Evolutionary conservation across 2,888 invertebrate species (phyloP).

Genomic region (Drosophila prolongata): DNA sequence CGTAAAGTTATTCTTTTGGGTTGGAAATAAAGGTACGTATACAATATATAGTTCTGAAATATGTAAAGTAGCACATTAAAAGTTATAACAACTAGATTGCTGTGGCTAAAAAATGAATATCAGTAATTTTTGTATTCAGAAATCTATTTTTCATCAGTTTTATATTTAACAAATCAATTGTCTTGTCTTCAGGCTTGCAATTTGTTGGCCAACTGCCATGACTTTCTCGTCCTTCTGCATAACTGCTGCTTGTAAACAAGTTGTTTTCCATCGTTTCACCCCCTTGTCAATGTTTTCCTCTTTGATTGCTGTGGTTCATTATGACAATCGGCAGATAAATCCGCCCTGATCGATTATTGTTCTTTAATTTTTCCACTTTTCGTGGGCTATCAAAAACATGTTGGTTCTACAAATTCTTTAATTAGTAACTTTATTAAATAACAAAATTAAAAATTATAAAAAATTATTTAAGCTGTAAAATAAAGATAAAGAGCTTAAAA

Average conservation of each 20-base stretch:
- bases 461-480: too few relatives aligned
- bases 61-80: too few relatives aligned
- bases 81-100: too few relatives aligned
- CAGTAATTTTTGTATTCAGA: not conserved
- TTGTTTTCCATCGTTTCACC: not conserved
- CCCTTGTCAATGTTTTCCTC: not conserved
- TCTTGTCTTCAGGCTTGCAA: slow-evolving; percentile 1
- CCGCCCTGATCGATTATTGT: slow-evolving; percentile 1
- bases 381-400: too few relatives aligned
- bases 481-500: too few relatives aligned
- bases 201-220: slow-evolving; percentile 29
- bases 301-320: slow-evolving; percentile 18
- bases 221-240: not conserved
- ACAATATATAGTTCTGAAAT: too few relatives aligned
- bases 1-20: too few relatives aligned
- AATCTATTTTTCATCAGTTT: not conserved
- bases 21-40: too few relatives aligned
- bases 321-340: slow-evolving; percentile 4
- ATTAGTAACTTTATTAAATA: too few relatives aligned
- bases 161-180: not conserved
- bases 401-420: too few relatives aligned
- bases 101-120: not conserved
- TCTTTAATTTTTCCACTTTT: not conserved
- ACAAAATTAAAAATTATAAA: too few relatives aligned
- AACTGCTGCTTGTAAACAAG: slow-evolving; percentile 6